Percentiles rank a stretch among this genome's conserved stretches.
phyloP scores from a whole-genome alignment of 2,113 vertebrate species.

The Nerophis ophidion region DNA sequence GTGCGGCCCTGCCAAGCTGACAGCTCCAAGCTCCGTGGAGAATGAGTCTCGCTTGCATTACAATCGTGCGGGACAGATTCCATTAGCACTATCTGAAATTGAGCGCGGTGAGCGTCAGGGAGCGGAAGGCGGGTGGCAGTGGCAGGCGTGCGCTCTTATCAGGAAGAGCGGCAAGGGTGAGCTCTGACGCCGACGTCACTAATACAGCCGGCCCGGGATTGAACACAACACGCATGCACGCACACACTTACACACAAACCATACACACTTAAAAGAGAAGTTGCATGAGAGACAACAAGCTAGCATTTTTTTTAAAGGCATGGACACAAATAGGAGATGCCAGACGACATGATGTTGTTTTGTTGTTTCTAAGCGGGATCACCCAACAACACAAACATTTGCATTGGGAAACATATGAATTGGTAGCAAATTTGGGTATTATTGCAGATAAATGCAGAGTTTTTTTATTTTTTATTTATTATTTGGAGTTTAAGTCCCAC shows the following conservation, averaged over 20 bases:
- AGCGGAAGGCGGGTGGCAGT: constrained; percentile 42
- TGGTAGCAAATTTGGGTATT: no score
- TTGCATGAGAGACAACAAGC: background rate
- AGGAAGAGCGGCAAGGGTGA: constrained; percentile 72
- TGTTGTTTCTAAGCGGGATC: no score
- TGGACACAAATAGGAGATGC: background rate
- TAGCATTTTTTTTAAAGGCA: background rate
- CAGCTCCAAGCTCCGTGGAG: constrained; percentile 98
- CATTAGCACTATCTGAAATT: constrained; percentile 99
- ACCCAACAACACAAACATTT: no score
- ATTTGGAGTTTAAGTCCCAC: no score
- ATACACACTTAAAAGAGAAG: constrained; percentile 4
- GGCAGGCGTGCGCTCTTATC: constrained; percentile 83
- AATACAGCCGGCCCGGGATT: constrained; percentile 85
- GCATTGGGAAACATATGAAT: no score
- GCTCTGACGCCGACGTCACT: constrained; percentile 81
- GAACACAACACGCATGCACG: constrained; percentile 22
- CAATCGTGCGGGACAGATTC: constrained; percentile 99
- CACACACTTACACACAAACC: constrained; percentile 12
- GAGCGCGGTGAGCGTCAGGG: constrained; percentile 72
- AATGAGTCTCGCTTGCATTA: constrained; percentile 99
- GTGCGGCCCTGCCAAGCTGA: constrained; percentile 81
- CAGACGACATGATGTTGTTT: background rate
- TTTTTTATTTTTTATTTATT: no score
- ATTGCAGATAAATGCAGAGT: no score